Evolutionary conservation across 2,113 vertebrate species (phyloP).

Genomic region (Casuarius casuarius): DNA sequence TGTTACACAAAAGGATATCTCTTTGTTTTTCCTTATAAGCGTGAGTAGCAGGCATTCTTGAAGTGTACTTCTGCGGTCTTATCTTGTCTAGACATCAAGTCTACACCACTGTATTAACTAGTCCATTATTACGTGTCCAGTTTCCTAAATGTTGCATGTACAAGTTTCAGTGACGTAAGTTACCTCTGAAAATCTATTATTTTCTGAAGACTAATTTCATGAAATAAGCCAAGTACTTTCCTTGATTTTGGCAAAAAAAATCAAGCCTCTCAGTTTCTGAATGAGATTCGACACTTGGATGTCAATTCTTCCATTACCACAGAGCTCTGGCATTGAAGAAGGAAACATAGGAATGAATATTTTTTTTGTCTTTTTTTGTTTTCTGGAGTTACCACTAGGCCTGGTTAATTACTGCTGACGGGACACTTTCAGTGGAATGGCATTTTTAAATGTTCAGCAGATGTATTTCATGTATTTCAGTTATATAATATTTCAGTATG

Average conservation of each 20-base stretch:
- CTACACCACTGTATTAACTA: constrained; percentile 61
- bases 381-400: neutral
- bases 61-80: constrained; percentile 48
- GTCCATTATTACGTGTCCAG: constrained; percentile 59
- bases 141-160: constrained; percentile 39
- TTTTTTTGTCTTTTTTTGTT: neutral
- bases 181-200: constrained; percentile 29
- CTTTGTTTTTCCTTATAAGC: constrained; percentile 60
- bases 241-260: constrained; percentile 38
- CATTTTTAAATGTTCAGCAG: neutral
- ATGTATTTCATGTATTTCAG: no score
- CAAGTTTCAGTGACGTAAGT: constrained; percentile 43
- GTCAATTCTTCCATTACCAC: neutral
- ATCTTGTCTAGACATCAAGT: constrained; percentile 89
- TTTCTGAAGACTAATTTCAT: constrained; percentile 32
- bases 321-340: neutral
- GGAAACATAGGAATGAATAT: neutral
- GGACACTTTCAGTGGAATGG: neutral
- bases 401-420: neutral
- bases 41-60: constrained; percentile 55
- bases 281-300: constrained; percentile 3
- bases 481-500: no score
- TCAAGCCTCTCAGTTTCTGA: constrained; percentile 2
- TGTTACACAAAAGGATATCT: constrained; percentile 59
- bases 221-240: neutral